These are phyloP conservation scores for Andrena dorsata DNA, from an alignment of 2,888 invertebrate species.

Conservation along the genomic window DNA sequence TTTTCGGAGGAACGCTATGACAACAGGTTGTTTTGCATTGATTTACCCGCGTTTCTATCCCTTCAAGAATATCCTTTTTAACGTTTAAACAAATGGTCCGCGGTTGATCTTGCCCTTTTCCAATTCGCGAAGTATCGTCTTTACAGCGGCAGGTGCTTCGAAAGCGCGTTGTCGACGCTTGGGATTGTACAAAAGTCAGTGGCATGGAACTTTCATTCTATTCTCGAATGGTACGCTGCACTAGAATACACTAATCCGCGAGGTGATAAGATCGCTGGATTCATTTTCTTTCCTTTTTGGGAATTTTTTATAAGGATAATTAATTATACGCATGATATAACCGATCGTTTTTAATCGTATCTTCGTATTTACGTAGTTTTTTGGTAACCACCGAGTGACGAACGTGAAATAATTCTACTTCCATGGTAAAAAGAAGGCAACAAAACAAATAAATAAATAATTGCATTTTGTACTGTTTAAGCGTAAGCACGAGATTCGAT, in stretches of 20 bases:
- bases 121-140: not conserved
- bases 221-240: slow-evolving; percentile 40
- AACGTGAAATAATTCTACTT: slow-evolving; percentile 47
- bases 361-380: slow-evolving; percentile 63
- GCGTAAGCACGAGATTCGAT: slow-evolving; percentile 51
- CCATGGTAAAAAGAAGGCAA: slow-evolving; percentile 35
- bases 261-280: slow-evolving; percentile 37
- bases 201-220: slow-evolving; percentile 40
- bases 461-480: slow-evolving; percentile 68
- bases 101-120: not conserved
- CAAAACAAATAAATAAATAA: slow-evolving; percentile 36
- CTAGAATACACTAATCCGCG: slow-evolving; percentile 20
- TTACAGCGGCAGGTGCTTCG: slow-evolving; percentile 28
- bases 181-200: slow-evolving; percentile 47
- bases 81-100: not conserved
- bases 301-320: slow-evolving; percentile 48
- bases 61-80: too few relatives aligned
- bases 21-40: too few relatives aligned
- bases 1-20: too few relatives aligned
- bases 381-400: slow-evolving; percentile 52
- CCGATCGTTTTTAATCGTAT: slow-evolving; percentile 59
- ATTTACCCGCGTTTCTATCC: too few relatives aligned
- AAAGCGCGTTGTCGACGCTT: slow-evolving; percentile 2
- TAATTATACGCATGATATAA: slow-evolving; percentile 52
- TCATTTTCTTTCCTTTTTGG: slow-evolving; percentile 43